Base-by-base conservation (phyloP, 2,888 invertebrate species). In the Ethmia dodecea region DNA sequence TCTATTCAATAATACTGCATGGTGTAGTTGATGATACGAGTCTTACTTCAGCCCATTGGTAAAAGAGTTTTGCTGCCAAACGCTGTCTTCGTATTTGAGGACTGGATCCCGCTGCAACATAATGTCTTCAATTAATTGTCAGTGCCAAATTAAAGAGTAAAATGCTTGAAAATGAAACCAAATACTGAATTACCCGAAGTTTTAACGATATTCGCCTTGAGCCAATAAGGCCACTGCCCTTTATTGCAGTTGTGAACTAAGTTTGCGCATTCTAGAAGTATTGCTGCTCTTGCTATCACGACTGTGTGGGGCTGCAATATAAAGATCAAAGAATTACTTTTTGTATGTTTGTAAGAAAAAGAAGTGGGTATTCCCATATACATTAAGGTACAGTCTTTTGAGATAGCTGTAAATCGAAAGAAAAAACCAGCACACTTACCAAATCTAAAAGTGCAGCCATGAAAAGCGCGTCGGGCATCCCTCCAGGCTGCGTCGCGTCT, bases 201-300 rank as follows among this genome's bases (percentile, higher is more conserved):
- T 61, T 86, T 86, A 5, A 71, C 66, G 3, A 71, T 60, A 47
- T 93, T 94, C 5, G 95, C 90, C 74, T 97, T 97, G 90, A 98
- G 94, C 98, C 99, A 99, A 35, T 93, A 91, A 0, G 99, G 99
- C 99, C 99, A 99, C 53, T 97, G 96, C 0, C 98, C 98, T 65
- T 96, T 95, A 73, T 99, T 99, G 74, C 99, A 99, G 48, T 96
- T 92, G 65, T 99, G 98, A 1, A 99, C 98, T 53, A 99, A 94
- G 69, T 98, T 94, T 0, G 98, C 94, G 71, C 98, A 98, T 76
- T 99, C 99, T 41, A 99, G 75, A 5, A 99, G 80, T 34, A 99
- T 89, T 0, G 96, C 93, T 3, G 99, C 99, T 63, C 98, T 88
- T 0, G 97, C 92, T 0, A 98, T 93, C 1, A 99, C 92, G 0